These are phyloP conservation scores for Nezara viridula DNA, from an alignment of 2,888 invertebrate genomes.

Conservation along the genomic window DNA sequence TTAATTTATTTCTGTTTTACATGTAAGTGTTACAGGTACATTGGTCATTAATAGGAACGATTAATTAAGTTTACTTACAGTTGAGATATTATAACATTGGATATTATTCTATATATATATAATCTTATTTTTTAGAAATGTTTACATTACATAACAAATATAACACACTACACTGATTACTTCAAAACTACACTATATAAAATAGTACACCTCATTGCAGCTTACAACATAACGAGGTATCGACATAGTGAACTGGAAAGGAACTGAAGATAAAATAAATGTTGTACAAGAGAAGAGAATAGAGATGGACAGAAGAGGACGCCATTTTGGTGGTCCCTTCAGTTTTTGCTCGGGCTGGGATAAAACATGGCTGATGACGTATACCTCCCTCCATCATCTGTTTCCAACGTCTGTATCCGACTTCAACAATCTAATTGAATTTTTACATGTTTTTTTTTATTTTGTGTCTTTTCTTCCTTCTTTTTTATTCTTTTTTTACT, in stretches of 20 bases:
- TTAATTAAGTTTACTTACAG: slow-evolving; percentile 2
- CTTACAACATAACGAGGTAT: background rate
- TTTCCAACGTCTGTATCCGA: background rate
- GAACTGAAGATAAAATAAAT: background rate
- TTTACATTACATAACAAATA: background rate
- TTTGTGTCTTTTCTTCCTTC: background rate
- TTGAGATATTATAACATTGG: background rate
- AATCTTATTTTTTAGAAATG: background rate
- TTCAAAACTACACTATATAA: too few relatives aligned
- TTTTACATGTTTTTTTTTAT: slow-evolving; percentile 28
- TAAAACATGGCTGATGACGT: slow-evolving; percentile 29
- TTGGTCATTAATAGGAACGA: too few relatives aligned
- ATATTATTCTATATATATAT: background rate
- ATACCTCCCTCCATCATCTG: background rate
- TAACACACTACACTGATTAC: too few relatives aligned
- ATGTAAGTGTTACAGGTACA: too few relatives aligned
- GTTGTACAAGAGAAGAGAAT: background rate
- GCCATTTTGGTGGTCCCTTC: background rate
- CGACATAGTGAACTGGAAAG: background rate
- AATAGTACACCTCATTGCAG: too few relatives aligned
- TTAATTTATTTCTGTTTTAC: too few relatives aligned
- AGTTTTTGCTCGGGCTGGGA: background rate
- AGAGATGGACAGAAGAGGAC: background rate
- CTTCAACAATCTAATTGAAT: background rate
- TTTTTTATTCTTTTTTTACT: background rate